These are phyloP conservation scores for Cyrtonyx montezumae DNA, from an alignment of 2,113 vertebrate species.

Conservation along the genomic window DNA sequence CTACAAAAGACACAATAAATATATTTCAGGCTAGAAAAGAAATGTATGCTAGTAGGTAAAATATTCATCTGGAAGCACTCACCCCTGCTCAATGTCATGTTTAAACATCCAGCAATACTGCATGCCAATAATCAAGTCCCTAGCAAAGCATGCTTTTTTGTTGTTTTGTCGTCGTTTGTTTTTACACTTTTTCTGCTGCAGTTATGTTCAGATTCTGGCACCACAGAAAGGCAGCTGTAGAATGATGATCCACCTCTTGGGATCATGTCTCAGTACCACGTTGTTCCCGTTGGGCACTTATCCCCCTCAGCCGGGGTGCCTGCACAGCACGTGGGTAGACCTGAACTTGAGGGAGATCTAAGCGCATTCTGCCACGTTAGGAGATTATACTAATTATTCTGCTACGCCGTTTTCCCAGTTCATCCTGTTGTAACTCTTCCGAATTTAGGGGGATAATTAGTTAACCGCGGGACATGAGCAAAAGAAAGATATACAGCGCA, in stretches of 20 bases:
- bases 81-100: not conserved
- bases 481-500: not conserved
- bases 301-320: not conserved
- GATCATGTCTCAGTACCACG: not conserved
- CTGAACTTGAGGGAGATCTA: not conserved
- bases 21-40: not conserved
- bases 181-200: not conserved
- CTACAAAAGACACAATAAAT: not conserved
- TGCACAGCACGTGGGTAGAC: not conserved
- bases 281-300: not conserved
- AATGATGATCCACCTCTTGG: not conserved
- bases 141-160: not conserved
- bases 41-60: not conserved
- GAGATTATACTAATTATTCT: not conserved
- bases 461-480: not conserved
- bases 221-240: not conserved
- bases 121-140: not conserved
- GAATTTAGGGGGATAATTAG: not conserved
- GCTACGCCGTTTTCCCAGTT: not conserved
- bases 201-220: not conserved
- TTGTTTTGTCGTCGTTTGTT: not conserved
- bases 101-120: not conserved
- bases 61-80: not conserved
- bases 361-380: not conserved
- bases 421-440: not conserved